Evolutionary conservation across 2,888 invertebrate species (phyloP).

Genomic region (Geophilus truncorum): DNA sequence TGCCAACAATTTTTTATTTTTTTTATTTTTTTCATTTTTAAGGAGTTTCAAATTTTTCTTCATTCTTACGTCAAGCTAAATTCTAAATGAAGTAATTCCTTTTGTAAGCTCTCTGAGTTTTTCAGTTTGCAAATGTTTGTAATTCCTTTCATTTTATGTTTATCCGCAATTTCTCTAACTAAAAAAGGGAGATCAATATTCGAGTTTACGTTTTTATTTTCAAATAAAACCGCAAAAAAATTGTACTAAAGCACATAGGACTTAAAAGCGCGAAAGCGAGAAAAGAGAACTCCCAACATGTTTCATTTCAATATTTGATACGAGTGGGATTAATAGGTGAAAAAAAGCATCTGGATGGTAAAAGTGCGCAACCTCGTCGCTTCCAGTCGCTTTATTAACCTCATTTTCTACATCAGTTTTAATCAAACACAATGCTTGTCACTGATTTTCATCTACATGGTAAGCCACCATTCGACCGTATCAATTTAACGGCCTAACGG

Average conservation of each 20-base stretch:
- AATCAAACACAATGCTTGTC: neutral
- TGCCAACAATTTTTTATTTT: too few species aligned
- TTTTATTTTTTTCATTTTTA: too few species aligned
- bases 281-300: too few species aligned
- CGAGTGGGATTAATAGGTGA: too few species aligned
- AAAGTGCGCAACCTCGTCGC: too few species aligned
- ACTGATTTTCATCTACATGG: neutral
- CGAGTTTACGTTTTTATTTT: neutral
- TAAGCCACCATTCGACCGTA: neutral
- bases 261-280: too few species aligned
- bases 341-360: too few species aligned
- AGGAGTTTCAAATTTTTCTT: neutral
- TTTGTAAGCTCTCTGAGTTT: neutral
- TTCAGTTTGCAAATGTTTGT: neutral
- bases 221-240: neutral
- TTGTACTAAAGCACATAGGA: too few species aligned
- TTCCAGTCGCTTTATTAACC: neutral
- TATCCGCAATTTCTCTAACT: neutral
- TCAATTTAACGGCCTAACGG: neutral
- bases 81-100: too few species aligned
- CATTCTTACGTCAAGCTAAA: too few species aligned
- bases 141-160: neutral
- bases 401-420: slow-evolving; percentile 4
- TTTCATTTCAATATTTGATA: too few species aligned
- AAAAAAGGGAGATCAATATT: neutral